Base-by-base conservation (phyloP, 2,113 vertebrate species). In the Rana temporaria region DNA sequence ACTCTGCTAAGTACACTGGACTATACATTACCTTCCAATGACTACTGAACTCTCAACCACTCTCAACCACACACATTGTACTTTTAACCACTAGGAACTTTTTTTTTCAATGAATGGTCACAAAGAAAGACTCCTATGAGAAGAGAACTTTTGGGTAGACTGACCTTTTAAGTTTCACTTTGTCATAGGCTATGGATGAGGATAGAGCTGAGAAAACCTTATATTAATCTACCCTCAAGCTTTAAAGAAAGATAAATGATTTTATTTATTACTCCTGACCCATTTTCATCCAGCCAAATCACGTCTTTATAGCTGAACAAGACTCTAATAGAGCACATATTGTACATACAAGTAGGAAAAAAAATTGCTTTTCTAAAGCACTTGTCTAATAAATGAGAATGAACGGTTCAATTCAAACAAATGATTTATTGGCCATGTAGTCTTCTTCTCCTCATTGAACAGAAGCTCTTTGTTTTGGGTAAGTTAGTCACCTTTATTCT, bases 231-330 rank as follows among this genome's bases (percentile, higher is more conserved):
- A n/a, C 42, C 42, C n/a, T 62, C 9, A 20, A 20, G 20, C 59
- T 62, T 20, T 62, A 19, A 26, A 32, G 24, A 57, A 73, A 73
- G 70, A 73, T 53, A 56, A 73, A 73, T 73, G 6, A 73, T 26
- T 73, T 24, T 71, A 19, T 73, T 73, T 73, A 73, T 67, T 78
- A 52, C 53, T 67, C 17, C 48, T 15, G 53, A 67, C 26, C 48
- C 67, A 79, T 56, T 67, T 34, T 68, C 48, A 66, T 79, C 26
- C 67, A 67, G 76, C 64, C 76, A 79, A 79, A 67, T 38, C 63
- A 66, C 26, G 24, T 79, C 26, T 67, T 66, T 60, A 59, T 14
- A 48, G 26, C 55, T 69, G 8, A 69, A 24, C 57, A 19, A 57
- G 20, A 30, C 22, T 79, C 26, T 42, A 69, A 69, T 34, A 59